phyloP scores from a whole-genome alignment of 1,140 invertebrate species.

The Leptinotarsa undecemlineata region DNA sequence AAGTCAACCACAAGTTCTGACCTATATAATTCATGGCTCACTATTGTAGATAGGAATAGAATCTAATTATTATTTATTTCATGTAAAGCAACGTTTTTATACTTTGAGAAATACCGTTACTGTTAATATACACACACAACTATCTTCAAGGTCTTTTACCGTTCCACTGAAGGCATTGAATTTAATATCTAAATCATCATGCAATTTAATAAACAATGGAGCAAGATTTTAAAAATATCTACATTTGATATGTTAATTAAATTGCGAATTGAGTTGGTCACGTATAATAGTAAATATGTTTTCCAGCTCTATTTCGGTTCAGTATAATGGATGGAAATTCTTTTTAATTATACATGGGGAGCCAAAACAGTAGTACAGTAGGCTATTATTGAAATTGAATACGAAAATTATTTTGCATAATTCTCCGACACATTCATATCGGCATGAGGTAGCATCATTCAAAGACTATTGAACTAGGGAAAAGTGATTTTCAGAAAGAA shows the following conservation, averaged over 20 bases:
- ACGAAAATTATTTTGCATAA: too few species aligned
- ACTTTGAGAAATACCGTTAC: conserved; percentile 6
- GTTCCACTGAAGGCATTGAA: neutral
- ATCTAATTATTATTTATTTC: neutral
- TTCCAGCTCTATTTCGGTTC: neutral
- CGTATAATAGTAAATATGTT: neutral
- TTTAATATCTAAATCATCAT: neutral
- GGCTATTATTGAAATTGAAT: too few species aligned
- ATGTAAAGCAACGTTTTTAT: neutral
- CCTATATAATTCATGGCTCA: neutral
- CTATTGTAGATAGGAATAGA: conserved; percentile 1
- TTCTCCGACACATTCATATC: too few species aligned
- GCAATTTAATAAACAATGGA: neutral
- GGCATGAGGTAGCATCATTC: too few species aligned
- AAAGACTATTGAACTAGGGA: too few species aligned
- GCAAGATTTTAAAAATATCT: neutral
- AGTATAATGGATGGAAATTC: too few species aligned
- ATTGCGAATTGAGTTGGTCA: neutral
- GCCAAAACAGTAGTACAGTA: too few species aligned
- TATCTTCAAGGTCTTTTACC: conserved; percentile 2
- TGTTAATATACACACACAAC: neutral
- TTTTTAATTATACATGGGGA: too few species aligned
- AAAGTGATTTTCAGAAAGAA: too few species aligned
- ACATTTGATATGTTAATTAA: neutral
- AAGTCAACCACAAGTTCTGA: neutral